phyloP scores from a whole-genome alignment of 1,140 invertebrate genomes.

The Hermatobates lingyangjiaoensis region DNA sequence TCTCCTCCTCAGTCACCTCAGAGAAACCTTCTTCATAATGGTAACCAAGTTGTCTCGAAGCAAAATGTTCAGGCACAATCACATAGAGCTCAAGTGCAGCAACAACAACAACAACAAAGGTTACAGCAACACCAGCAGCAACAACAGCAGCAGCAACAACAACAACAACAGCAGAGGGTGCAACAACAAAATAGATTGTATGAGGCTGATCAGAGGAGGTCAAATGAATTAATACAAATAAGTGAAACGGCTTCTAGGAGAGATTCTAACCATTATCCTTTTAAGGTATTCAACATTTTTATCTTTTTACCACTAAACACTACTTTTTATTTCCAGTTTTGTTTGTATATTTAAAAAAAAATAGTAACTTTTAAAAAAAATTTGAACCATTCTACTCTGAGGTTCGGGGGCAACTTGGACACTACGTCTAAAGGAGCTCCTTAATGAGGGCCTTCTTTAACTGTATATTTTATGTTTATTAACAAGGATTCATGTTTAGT shows the following conservation, averaged over 20 bases:
- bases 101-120: not conserved
- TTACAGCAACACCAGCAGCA: not conserved
- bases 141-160: not conserved
- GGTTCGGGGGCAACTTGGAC: too few species aligned
- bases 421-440: too few species aligned
- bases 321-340: too few species aligned
- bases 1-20: constrained; percentile 21
- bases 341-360: too few species aligned
- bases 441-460: too few species aligned
- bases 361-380: too few species aligned
- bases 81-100: not conserved
- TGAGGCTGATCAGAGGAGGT: constrained; percentile 18
- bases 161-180: not conserved
- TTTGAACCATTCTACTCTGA: too few species aligned
- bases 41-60: not conserved
- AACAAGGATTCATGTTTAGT: too few species aligned
- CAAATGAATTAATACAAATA: constrained; percentile 40
- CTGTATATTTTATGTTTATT: too few species aligned
- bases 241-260: constrained; percentile 31
- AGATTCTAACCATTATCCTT: constrained; percentile 38
- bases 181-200: too few species aligned
- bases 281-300: constrained; percentile 25
- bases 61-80: not conserved
- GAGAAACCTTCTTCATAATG: constrained; percentile 9
- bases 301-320: not conserved